Base-by-base conservation (phyloP, 2,797 vertebrate species). In the Antennarius maculatus region DNA sequence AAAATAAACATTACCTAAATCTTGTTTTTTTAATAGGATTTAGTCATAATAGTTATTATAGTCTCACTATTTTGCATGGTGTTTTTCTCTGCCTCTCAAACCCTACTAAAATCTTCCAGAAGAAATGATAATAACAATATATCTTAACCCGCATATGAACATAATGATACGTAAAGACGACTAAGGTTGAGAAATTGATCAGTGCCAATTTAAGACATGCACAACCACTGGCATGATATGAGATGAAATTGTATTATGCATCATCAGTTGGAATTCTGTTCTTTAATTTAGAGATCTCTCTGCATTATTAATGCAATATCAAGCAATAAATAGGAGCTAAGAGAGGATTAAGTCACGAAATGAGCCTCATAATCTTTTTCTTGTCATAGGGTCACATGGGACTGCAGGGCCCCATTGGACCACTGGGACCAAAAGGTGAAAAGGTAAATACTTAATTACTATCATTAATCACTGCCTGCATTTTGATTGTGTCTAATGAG, bases 401-500 rank as follows among this genome's bases (percentile, higher is more conserved):
- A 87, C 79, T 87, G 7, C 82, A 88, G 0, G 97, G 97, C 27
- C 91, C 94, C 0, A 88, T 94, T 0, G 97, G 98, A 86, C 92
- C 92, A 71, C 93, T 94, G 16, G 97, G 97, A 76, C 83, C 94
- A 64, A 97, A 95, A 92, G 98, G 97, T 62, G 95, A 96, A 93
- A 98, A 98, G 96, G 98, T 98, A 91, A 31, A 66, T 79, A 64
- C 16, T 62, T 15, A 50, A 61, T 76, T 54, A 31, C 29, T 57
- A 1, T 63, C 31, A 12, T 11, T 72, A 54, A 77, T 64, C 45
- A 39, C 62, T 7, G 8, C 54, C 55, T 77, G 58, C 23, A 7
- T 16, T 71, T 49, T 62, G 27, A 50, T 27, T 41, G 29, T 23
- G 46, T 74, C 50, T 82, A 60, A 81, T 71, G 74, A 78, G 62